Evolutionary conservation across 64 coral and sea anemone species (phyloP), one percentile per base, ranked within the genome.

Genomic region (Astreopora myriophthalma): DNA sequence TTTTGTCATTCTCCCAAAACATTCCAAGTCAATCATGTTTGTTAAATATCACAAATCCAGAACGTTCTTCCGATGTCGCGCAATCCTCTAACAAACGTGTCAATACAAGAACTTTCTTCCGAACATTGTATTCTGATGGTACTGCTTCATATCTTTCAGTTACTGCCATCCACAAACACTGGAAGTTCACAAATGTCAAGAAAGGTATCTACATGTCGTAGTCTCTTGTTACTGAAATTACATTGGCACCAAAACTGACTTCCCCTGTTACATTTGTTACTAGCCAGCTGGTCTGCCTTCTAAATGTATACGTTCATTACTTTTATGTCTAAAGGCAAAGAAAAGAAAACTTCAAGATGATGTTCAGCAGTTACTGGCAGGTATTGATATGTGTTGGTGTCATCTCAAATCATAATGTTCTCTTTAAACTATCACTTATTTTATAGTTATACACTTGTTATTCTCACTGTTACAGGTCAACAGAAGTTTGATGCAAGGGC

Each of bases 281-380:
- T n/a, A n/a, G n/a, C n/a, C n/a, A n/a, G n/a, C n/a, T n/a, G n/a
- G 42, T 46, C 42, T 46, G n/a, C 4, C n/a, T 26, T 0, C 1
- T 29, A 68, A 24, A 2, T 29, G 0, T 9, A 61, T 28, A 3
- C n/a, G 32, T 80, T 2, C 0, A 20, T 22, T 12, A 34, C 52
- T 65, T 34, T 35, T 63, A 64, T 65, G 17, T 38, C 58, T 8
- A 1, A 24, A 83, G 79, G 79, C 52, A 37, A 83, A 83, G 79
- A 83, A 83, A 63, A 63, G 79, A 5, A 83, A 83, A 25, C 34
- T 83, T 2, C 79, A 40, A 83, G 79, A 83, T 34, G 79, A 83
- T 83, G 79, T 83, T 25, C 32, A 83, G 19, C 79, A 83, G 19
- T 38, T 57, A 37, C 26, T 83, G 11, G 35, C 79, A 83, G 79